phyloP scores from a whole-genome alignment of 1,140 invertebrate genomes.

The Pinna nobilis region DNA sequence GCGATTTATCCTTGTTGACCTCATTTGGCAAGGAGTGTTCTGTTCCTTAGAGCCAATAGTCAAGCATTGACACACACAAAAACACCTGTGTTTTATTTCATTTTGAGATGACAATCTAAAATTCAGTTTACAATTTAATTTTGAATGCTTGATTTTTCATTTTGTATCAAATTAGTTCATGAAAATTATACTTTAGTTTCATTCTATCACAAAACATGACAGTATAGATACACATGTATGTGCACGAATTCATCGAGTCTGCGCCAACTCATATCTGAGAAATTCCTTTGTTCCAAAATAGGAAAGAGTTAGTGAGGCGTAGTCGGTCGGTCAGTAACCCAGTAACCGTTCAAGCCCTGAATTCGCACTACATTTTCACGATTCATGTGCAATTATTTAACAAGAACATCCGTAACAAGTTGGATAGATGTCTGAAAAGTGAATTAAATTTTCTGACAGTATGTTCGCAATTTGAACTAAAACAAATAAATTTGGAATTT shows the following conservation, averaged over 20 bases:
- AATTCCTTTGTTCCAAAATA: slow-evolving; percentile 56
- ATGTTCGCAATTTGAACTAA: too few species aligned
- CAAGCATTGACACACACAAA: slow-evolving; percentile 13
- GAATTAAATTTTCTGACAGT: too few species aligned
- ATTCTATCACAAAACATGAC: slow-evolving; percentile 4
- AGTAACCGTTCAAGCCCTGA: slow-evolving; percentile 7
- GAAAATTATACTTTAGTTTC: slow-evolving; percentile 16
- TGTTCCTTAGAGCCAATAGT: not conserved
- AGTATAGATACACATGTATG: slow-evolving; percentile 40
- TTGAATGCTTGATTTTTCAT: not conserved
- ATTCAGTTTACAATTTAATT: slow-evolving; percentile 4
- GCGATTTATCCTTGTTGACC: not conserved
- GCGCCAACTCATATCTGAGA: slow-evolving; percentile 38
- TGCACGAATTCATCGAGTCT: slow-evolving; percentile 45
- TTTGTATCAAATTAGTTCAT: slow-evolving; percentile 3
- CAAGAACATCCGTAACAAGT: too few species aligned
- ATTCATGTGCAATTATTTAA: too few species aligned
- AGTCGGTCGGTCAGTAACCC: slow-evolving; percentile 32
- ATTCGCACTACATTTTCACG: too few species aligned
- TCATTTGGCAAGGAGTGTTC: slow-evolving; percentile 19
- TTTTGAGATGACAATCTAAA: not conserved
- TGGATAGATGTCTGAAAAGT: too few species aligned
- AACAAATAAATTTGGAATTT: too few species aligned
- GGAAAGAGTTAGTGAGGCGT: slow-evolving; percentile 45
- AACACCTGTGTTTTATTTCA: not conserved